Percentiles rank a stretch among this genome's conserved stretches.
Conservation (phyloP, 1,140 invertebrate species). For the Samia ricini region DNA sequence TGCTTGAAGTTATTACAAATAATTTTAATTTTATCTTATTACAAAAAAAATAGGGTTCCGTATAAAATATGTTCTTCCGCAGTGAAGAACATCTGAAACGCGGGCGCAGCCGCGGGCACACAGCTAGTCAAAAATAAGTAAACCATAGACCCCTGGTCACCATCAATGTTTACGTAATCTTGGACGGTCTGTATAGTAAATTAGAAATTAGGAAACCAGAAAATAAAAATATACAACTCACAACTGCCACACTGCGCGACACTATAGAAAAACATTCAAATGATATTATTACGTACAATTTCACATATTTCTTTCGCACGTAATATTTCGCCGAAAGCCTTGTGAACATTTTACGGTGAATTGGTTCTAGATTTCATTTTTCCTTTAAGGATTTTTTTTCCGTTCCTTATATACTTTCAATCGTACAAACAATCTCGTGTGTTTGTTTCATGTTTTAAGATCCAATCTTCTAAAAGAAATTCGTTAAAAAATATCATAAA, state of each 20-base stretch:
- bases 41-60: no score
- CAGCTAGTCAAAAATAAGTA: no score
- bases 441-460: background rate
- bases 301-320: conserved; percentile 1
- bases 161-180: no score
- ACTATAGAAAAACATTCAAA: background rate
- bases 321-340: background rate
- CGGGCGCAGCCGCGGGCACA: no score
- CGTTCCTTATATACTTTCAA: background rate
- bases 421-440: background rate
- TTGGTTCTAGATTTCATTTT: background rate
- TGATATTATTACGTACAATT: background rate
- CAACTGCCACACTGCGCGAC: background rate
- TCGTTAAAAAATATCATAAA: background rate
- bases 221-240: conserved; percentile 2
- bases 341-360: background rate
- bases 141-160: no score
- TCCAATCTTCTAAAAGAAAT: background rate
- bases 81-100: no score
- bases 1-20: no score
- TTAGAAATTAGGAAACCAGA: background rate
- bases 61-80: no score
- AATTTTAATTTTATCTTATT: no score
- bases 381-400: background rate
- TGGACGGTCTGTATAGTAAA: no score